These are phyloP conservation scores for Plestiodon gilberti DNA, from an alignment of 2,113 vertebrate species.

Conservation along the genomic window DNA sequence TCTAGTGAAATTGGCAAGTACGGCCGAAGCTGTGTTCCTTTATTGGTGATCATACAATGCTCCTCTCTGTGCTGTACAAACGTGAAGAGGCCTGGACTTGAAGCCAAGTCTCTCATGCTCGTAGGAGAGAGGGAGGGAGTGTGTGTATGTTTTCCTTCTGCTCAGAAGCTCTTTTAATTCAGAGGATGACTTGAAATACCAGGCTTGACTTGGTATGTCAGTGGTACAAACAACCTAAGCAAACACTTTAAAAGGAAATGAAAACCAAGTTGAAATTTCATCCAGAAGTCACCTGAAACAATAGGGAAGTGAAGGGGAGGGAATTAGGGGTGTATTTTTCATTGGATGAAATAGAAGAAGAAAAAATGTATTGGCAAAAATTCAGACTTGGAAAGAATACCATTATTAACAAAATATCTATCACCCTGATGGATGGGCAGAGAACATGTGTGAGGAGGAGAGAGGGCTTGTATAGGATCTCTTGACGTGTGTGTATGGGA, in stretches of 20 bases:
- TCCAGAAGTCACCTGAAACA: neutral
- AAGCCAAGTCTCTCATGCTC: neutral
- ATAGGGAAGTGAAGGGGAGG: neutral
- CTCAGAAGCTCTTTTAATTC: neutral
- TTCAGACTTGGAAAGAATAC: neutral
- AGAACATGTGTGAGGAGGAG: no score
- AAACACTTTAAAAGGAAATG: neutral
- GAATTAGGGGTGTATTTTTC: neutral
- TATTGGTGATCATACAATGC: neutral
- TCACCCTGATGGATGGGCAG: neutral
- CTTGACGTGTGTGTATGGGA: neutral
- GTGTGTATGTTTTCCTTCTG: neutral
- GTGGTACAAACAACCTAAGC: neutral
- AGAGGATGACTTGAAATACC: neutral
- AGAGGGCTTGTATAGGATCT: neutral
- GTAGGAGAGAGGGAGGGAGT: neutral
- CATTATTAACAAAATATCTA: neutral
- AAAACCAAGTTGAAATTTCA: neutral
- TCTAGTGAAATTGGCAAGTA: neutral
- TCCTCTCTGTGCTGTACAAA: neutral
- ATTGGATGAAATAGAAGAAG: neutral
- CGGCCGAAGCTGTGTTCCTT: neutral
- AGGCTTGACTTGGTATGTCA: constrained; percentile 1
- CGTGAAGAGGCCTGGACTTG: neutral
- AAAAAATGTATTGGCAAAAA: neutral